Conservation (phyloP, 2,113 vertebrate species). For the Oryzias curvinotus region DNA sequence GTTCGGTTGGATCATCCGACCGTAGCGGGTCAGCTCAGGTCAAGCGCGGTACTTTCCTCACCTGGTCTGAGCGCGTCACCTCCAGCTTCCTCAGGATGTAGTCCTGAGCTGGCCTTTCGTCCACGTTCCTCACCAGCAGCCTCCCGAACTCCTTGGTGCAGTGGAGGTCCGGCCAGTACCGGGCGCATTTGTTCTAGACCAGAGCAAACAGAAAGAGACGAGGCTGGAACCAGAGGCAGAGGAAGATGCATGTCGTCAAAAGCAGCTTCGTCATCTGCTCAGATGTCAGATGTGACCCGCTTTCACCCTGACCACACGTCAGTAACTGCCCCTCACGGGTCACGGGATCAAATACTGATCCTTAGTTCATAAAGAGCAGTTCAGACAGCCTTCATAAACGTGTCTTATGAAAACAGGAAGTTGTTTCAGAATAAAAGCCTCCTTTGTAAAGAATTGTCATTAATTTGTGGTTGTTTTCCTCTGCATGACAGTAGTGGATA, state of each 20-base stretch:
- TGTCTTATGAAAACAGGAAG: no score
- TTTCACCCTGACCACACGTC: conserved; percentile 2
- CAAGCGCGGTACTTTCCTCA: conserved; percentile 56
- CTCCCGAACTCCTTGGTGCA: conserved; percentile 76
- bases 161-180: conserved; percentile 83
- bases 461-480: no score
- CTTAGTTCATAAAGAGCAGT: no score
- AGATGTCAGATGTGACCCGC: conserved; percentile 56
- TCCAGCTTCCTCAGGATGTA: conserved; percentile 84
- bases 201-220: neutral
- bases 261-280: conserved; percentile 68
- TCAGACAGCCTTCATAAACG: no score
- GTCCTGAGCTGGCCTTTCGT: conserved; percentile 79
- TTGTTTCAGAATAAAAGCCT: no score
- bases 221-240: conserved; percentile 27
- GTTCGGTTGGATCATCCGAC: conserved; percentile 27
- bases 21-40: conserved; percentile 41
- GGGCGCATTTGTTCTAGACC: conserved; percentile 87
- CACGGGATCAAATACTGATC: no score
- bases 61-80: conserved; percentile 75
- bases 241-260: conserved; percentile 48
- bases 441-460: no score
- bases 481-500: no score
- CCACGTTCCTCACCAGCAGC: conserved; percentile 74
- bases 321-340: no score